Evolutionary conservation across 2,113 vertebrate species (phyloP).

Genomic region (Amblyopsis rosae): DNA sequence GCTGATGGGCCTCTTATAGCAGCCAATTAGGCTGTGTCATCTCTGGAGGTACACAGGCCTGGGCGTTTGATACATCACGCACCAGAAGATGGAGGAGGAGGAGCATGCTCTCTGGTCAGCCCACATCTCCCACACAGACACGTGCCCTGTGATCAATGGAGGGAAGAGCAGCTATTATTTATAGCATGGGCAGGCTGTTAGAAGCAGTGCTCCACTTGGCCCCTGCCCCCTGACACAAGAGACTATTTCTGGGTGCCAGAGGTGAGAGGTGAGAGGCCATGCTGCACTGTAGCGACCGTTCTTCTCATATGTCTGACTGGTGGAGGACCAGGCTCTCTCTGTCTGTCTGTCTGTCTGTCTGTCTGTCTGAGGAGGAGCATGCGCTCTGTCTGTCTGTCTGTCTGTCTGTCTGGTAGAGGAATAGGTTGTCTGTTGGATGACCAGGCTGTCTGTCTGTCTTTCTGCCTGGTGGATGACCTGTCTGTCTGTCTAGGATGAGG

Average conservation of each 20-base stretch:
- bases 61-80: slow-evolving; percentile 69
- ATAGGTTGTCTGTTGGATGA: no score
- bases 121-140: slow-evolving; percentile 46
- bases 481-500: no score
- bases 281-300: no score
- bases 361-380: no score
- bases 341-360: no score
- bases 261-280: not conserved
- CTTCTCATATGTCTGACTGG: no score
- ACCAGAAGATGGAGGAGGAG: slow-evolving; percentile 50
- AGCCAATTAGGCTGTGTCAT: slow-evolving; percentile 76
- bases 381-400: no score
- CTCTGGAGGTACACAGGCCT: slow-evolving; percentile 45
- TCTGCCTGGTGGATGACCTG: no score
- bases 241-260: slow-evolving; percentile 65
- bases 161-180: slow-evolving; percentile 73
- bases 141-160: slow-evolving; percentile 70
- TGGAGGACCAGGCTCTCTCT: no score
- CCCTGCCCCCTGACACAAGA: slow-evolving; percentile 54
- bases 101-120: slow-evolving; percentile 64
- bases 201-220: slow-evolving; percentile 71
- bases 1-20: slow-evolving; percentile 68
- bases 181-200: slow-evolving; percentile 72
- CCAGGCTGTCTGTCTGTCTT: no score
- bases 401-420: no score